Base-by-base conservation (phyloP, 2,888 invertebrate species). In the Neria commutata region DNA sequence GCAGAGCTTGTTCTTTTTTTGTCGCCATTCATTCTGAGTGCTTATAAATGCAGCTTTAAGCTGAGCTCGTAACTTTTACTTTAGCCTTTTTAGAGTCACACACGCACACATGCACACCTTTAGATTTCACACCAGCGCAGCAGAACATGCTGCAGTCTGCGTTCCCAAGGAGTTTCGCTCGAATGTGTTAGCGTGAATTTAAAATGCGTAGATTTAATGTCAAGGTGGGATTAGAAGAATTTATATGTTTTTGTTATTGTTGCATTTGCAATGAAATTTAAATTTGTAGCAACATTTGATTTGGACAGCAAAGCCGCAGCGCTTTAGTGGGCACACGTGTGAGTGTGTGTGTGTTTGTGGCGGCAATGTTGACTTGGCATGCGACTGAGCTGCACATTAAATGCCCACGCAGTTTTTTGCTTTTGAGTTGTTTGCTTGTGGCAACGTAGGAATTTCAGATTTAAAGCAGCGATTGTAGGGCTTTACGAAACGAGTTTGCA, bases 121-220 rank as follows among this genome's bases (percentile, higher is more conserved):
- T 25, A 17, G 48, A 23, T n/a, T 23, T 37, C 37, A 23, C 34
- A 48, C 37, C 24, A 48, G 37, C 37, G 56, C 59, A 47, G 21
- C 29, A 60, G 56, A 63, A 62, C 53, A 59, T 56, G 63, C 54
- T 56, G 65, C 57, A 60, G 60, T 21, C n/a, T 52, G 47, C 17
- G 53, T 46, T 47, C 58, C 53, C 48, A 47, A n/a, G 14, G 14
- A 25, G n/a, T 25, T 11, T 14, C 10, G 24, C 5, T 21, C 19
- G 48, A 17, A n/a, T 37, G 26, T 49, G 19, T 52, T 23, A 21
- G 48, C 48, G 29, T 25, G 17, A 58, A 60, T 63, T 67, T 66
- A 68, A 67, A 71, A 68, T 70, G 71, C 70, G 71, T 68, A 71
- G 66, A 67, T 68, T 69, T 67, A 68, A 68, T 69, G 70, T 68